Percentiles rank a stretch among this genome's conserved stretches.
phyloP scores from a whole-genome alignment of 2,797 vertebrate genomes.

The Chiroxiphia lanceolata region DNA sequence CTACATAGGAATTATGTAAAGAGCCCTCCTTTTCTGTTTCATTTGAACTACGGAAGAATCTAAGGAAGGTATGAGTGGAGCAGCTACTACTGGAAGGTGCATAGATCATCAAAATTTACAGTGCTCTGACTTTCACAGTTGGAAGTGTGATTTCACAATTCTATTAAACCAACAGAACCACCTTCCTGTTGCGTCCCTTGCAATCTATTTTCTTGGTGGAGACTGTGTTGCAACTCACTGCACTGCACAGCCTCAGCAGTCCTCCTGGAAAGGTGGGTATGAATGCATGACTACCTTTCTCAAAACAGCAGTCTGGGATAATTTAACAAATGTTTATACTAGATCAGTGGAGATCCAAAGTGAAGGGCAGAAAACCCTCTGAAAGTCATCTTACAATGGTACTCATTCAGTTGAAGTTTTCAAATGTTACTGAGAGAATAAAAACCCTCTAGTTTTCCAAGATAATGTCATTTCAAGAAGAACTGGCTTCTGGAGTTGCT shows the following conservation, averaged over 20 bases:
- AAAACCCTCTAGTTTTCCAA: not conserved
- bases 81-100: not conserved
- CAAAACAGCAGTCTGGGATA: not conserved
- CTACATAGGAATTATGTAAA: not conserved
- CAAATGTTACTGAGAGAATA: not conserved
- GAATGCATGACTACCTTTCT: not conserved
- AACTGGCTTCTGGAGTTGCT: not conserved
- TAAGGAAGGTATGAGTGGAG: not conserved
- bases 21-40: not conserved
- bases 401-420: not conserved
- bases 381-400: not conserved
- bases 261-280: not conserved
- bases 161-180: not conserved
- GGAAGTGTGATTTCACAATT: not conserved
- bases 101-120: not conserved
- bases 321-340: not conserved
- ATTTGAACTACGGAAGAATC: not conserved
- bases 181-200: not conserved
- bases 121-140: not conserved
- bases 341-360: not conserved
- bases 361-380: not conserved
- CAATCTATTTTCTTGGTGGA: rapidly evolving
- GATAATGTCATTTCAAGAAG: not conserved
- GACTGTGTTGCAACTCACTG: not conserved
- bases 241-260: not conserved